Evolutionary conservation across 2,113 vertebrate species (phyloP).

Genomic region (Echinops telfairi): DNA sequence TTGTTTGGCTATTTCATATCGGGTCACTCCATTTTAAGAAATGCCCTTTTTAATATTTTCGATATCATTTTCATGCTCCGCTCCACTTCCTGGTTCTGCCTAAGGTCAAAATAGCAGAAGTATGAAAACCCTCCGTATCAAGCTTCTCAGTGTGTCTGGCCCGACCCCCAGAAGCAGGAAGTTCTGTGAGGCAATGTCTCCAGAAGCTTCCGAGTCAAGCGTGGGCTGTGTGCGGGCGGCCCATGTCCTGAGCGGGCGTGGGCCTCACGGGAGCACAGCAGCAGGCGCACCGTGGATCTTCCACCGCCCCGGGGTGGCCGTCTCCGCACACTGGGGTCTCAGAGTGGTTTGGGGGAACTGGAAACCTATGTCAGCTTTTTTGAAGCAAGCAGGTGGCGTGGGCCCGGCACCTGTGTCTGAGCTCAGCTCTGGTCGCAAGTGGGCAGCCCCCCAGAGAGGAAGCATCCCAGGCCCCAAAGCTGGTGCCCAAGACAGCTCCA

Average conservation of each 20-base stretch:
- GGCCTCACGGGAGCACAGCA: neutral
- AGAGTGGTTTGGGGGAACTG: neutral
- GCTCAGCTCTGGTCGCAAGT: neutral
- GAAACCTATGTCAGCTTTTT: neutral
- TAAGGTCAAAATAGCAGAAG: constrained; percentile 59
- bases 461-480: neutral
- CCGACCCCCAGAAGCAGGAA: constrained; percentile 21
- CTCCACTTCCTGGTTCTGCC: constrained; percentile 45
- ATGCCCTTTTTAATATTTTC: neutral
- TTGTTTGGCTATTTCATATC: neutral
- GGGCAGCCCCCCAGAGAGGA: neutral
- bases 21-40: neutral
- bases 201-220: neutral
- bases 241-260: neutral
- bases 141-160: neutral
- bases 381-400: no score
- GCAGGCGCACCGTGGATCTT: neutral
- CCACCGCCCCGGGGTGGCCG: no score
- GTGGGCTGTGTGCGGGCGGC: neutral
- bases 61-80: neutral
- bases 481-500: no score
- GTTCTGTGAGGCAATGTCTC: neutral
- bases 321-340: no score
- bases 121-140: neutral
- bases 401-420: neutral